A percentile compares a stretch with the other conserved stretches of the same genome.
phyloP scores from a whole-genome alignment of 2,113 vertebrate species.

The Dicaeum eximium region DNA sequence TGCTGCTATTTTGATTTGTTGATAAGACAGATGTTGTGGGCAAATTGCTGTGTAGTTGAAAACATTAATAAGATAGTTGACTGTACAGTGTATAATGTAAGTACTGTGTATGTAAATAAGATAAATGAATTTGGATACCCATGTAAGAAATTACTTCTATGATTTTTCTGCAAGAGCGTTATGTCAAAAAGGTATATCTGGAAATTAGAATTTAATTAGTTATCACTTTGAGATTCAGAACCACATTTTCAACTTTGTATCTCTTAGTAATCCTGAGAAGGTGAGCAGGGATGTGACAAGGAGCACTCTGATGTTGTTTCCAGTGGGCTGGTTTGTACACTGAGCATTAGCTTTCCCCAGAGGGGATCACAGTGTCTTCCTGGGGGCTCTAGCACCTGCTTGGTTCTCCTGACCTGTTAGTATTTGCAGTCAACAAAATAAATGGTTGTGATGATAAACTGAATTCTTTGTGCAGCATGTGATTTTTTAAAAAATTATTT shows the following conservation, averaged over 20 bases:
- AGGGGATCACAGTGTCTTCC: not conserved
- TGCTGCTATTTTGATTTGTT: not conserved
- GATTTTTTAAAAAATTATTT: not conserved
- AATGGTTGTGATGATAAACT: constrained; percentile 31
- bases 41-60: not conserved
- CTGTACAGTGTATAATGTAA: not conserved
- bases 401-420: not conserved
- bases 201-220: not conserved
- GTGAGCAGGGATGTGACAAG: not conserved
- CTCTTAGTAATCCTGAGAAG: not conserved
- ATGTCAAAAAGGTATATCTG: not conserved
- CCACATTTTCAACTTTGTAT: not conserved
- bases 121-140: not conserved
- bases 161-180: not conserved
- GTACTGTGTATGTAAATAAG: not conserved
- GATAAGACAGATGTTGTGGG: not conserved
- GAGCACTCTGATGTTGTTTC: not conserved
- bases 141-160: not conserved
- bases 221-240: not conserved
- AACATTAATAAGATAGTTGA: not conserved
- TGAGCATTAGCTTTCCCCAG: not conserved
- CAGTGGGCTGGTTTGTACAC: not conserved
- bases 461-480: constrained; percentile 29
- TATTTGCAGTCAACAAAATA: constrained; percentile 32
- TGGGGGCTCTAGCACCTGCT: not conserved